phyloP scores from a whole-genome alignment of 2,113 vertebrate species.

The Chlorodrepanis virens region DNA sequence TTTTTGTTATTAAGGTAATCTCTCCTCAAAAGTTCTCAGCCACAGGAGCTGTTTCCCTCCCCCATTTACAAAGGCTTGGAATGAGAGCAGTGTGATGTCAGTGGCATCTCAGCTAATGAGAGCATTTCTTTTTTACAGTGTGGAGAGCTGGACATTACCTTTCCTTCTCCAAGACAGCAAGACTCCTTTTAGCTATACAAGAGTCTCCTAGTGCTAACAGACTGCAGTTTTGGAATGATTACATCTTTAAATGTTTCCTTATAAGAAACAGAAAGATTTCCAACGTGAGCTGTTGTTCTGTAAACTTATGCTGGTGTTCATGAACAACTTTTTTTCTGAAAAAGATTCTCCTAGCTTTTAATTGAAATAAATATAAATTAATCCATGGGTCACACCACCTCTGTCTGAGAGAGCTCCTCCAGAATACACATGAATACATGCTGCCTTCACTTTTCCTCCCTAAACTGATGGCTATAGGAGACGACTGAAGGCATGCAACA shows the following conservation, averaged over 20 bases:
- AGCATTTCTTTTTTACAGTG: background rate
- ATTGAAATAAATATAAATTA: background rate
- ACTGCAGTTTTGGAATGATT: background rate
- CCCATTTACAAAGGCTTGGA: background rate
- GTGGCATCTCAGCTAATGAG: background rate
- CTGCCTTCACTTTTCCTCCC: background rate
- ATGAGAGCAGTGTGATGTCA: background rate
- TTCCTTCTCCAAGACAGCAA: background rate
- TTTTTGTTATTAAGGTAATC: slow-evolving; percentile 47
- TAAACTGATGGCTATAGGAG: background rate
- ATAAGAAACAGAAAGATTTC: background rate
- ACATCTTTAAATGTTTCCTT: background rate
- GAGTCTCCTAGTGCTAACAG: background rate
- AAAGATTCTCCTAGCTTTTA: background rate
- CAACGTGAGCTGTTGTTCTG: background rate
- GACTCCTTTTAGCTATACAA: background rate
- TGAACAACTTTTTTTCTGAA: background rate
- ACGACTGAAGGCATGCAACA: background rate
- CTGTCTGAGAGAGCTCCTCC: background rate
- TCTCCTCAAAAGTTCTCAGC: slow-evolving; percentile 19
- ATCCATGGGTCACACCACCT: background rate
- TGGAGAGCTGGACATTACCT: background rate
- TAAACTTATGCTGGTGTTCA: background rate
- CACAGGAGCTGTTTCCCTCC: background rate
- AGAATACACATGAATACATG: background rate